phyloP scores from a whole-genome alignment of 2,888 invertebrate species.

The Athalia rosae region DNA sequence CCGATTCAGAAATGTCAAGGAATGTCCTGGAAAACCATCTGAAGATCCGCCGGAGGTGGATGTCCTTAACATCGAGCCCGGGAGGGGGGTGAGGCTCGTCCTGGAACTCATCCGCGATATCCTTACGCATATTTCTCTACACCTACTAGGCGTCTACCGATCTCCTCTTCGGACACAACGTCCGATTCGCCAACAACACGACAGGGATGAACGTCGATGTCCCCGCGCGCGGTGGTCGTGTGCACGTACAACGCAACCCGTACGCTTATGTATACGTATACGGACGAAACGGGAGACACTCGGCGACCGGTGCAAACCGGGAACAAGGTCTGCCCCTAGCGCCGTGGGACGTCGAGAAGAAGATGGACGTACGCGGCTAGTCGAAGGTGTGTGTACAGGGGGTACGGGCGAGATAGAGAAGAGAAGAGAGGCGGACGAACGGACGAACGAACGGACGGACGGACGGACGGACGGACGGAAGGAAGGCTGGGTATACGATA shows the following conservation, averaged over 20 bases:
- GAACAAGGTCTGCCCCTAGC: constrained; percentile 33
- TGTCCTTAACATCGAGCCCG: constrained; percentile 45
- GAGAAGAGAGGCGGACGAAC: neutral
- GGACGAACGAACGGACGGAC: neutral
- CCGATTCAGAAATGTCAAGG: neutral
- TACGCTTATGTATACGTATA: too few relatives aligned
- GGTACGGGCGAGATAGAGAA: neutral
- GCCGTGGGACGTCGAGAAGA: constrained; percentile 23
- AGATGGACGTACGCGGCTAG: too few relatives aligned
- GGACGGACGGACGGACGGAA: constrained; percentile 18
- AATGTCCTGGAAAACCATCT: neutral
- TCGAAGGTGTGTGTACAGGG: too few relatives aligned
- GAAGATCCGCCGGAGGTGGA: constrained; percentile 29
- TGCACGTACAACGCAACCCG: too few relatives aligned
- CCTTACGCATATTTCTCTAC: neutral
- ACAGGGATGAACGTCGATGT: too few relatives aligned
- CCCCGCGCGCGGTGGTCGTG: too few relatives aligned
- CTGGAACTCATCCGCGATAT: neutral
- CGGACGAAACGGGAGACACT: too few relatives aligned
- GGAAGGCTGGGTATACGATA: constrained; percentile 24
- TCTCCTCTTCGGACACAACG: too few relatives aligned
- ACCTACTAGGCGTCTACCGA: too few relatives aligned
- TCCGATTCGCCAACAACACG: too few relatives aligned
- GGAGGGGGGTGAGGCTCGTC: too few relatives aligned
- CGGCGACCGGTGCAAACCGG: constrained; percentile 10